These are phyloP conservation scores for Pediacus dermestoides DNA, from an alignment of 2,888 invertebrate species.

Conservation along the genomic window DNA sequence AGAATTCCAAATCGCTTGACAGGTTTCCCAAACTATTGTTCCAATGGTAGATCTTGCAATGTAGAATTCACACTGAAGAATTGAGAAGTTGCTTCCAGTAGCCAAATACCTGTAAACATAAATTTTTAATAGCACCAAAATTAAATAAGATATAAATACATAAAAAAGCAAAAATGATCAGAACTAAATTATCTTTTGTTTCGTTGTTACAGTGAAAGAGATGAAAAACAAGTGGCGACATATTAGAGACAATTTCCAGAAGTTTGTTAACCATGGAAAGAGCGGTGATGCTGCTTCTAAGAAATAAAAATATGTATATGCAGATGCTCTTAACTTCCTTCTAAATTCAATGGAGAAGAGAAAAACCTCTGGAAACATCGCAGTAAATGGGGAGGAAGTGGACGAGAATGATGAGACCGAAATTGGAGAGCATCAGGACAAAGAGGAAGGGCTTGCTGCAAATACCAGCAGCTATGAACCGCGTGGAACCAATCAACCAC, in stretches of 20 bases:
- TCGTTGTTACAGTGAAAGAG: slow-evolving; percentile 20
- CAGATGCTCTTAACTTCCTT: slow-evolving; percentile 22
- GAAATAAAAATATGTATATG: slow-evolving; percentile 22
- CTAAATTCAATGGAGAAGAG: slow-evolving; percentile 9
- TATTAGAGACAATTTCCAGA: slow-evolving; percentile 19
- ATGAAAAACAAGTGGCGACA: slow-evolving; percentile 25
- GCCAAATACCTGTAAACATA: slow-evolving; percentile 20
- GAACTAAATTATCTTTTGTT: no score
- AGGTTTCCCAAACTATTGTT: slow-evolving; percentile 19
- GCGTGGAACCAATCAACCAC: not conserved
- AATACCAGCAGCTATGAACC: not conserved
- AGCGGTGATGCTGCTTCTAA: no score
- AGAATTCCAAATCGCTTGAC: slow-evolving; percentile 19
- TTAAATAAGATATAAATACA: no score
- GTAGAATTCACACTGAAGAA: slow-evolving; percentile 17
- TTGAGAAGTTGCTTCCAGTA: slow-evolving; percentile 18
- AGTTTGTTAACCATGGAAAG: slow-evolving; percentile 18
- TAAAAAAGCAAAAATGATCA: no score
- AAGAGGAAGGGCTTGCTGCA: not conserved
- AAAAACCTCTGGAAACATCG: not conserved
- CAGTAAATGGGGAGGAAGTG: not conserved
- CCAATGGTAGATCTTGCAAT: slow-evolving; percentile 19
- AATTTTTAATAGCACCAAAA: no score
- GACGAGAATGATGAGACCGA: no score
- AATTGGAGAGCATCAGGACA: no score